Evolutionary conservation across 2,797 vertebrate genomes (phyloP).

Genomic region (Diglossa cyanea): DNA sequence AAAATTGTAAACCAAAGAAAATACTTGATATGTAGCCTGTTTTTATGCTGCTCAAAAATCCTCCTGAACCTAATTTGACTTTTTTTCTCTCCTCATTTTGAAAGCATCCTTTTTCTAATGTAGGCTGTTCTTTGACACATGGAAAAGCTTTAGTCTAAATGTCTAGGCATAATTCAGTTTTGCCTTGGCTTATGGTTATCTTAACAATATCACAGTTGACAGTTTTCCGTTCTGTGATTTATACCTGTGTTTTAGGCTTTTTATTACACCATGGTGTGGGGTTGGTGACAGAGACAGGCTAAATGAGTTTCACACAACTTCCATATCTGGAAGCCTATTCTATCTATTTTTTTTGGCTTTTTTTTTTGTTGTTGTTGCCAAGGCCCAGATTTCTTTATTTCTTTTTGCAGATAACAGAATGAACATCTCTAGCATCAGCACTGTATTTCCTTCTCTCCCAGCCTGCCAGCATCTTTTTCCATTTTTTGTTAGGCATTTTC

Average conservation of each 20-base stretch:
- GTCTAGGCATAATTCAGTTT: conserved; percentile 30
- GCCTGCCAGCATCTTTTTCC: neutral
- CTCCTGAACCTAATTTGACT: conserved; percentile 6
- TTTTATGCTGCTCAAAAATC: conserved; percentile 24
- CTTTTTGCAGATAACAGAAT: neutral
- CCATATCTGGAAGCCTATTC: neutral
- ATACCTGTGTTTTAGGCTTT: conserved; percentile 44
- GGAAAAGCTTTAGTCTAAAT: conserved; percentile 1
- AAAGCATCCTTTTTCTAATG: conserved; percentile 20
- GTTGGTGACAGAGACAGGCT: conserved; percentile 18
- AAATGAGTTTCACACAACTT: conserved; percentile 48
- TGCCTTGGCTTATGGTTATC: conserved; percentile 14
- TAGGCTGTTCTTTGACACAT: neutral
- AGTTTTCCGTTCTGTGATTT: conserved; percentile 51
- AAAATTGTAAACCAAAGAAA: neutral
- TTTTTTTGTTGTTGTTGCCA: neutral
- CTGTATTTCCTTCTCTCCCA: neutral
- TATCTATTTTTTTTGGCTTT: neutral
- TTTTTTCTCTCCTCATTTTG: neutral
- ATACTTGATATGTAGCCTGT: neutral
- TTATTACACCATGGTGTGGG: conserved; percentile 40
- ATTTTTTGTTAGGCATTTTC: neutral
- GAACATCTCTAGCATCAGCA: neutral
- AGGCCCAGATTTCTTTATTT: neutral
- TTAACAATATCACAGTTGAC: conserved; percentile 46